phyloP scores from a whole-genome alignment of 2,113 vertebrate species.

The Leptocoma aspasia region DNA sequence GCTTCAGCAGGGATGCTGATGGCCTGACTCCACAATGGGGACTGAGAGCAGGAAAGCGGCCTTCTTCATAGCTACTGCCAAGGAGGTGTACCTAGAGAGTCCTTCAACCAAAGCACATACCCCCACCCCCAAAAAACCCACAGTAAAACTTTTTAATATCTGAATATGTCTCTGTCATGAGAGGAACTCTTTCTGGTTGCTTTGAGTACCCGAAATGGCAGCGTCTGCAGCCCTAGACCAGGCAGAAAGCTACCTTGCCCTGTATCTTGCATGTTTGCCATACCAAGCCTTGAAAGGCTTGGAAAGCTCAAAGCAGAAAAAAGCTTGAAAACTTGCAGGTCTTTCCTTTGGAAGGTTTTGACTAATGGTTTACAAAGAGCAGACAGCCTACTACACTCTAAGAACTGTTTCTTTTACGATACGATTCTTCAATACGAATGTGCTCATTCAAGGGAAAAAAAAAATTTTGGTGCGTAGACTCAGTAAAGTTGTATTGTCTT shows the following conservation, averaged over 20 bases:
- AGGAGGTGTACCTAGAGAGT: background rate
- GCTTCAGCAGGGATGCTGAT: accelerated
- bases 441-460: accelerated
- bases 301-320: background rate
- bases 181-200: background rate
- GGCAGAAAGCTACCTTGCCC: background rate
- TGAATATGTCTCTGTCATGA: background rate
- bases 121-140: accelerated
- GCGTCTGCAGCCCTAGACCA: background rate
- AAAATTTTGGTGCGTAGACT: background rate
- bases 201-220: background rate
- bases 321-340: conserved; percentile 40
- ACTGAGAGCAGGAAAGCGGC: background rate
- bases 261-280: background rate
- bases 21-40: accelerated
- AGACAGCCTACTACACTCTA: background rate
- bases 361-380: conserved; percentile 27
- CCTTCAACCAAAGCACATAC: background rate
- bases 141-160: background rate
- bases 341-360: conserved; percentile 11
- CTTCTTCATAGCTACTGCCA: background rate
- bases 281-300: background rate
- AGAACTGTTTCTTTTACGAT: conserved; percentile 16
- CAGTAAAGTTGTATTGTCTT: background rate
- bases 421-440: background rate